Evolutionary conservation across 2,113 vertebrate species (phyloP).

Genomic region (Semicossyphus pulcher): DNA sequence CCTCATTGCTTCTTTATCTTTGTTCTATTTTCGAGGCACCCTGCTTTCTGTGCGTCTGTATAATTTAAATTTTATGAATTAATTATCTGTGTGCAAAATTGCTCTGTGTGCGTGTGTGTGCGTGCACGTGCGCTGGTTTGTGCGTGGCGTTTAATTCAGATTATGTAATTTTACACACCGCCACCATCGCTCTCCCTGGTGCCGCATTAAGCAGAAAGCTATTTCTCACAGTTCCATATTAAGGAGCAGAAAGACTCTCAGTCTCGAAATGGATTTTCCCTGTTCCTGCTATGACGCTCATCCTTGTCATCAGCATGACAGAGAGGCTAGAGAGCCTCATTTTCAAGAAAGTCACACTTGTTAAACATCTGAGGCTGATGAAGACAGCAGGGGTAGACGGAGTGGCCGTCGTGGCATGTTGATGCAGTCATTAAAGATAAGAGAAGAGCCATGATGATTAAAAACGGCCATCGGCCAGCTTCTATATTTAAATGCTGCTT

Average conservation of each 20-base stretch:
- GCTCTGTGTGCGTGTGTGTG: not conserved
- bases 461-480: not conserved
- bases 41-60: constrained; percentile 32
- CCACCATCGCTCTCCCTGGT: constrained; percentile 15
- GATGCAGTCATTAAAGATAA: constrained; percentile 5
- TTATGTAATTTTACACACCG: constrained; percentile 49
- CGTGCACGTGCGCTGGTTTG: constrained; percentile 10
- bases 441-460: not conserved
- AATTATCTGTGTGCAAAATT: constrained; percentile 40
- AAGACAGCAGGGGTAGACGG: not conserved
- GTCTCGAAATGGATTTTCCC: constrained; percentile 28
- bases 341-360: constrained; percentile 2
- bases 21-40: constrained; percentile 48
- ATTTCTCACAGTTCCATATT: constrained; percentile 30
- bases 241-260: constrained; percentile 24
- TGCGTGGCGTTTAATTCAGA: constrained; percentile 27
- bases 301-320: not conserved
- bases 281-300: constrained; percentile 3
- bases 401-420: not conserved
- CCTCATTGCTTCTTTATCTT: constrained; percentile 17
- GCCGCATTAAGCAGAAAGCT: constrained; percentile 31
- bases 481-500: not conserved
- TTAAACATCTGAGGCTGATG: constrained; percentile 16
- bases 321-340: not conserved
- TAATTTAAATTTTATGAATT: constrained; percentile 61